Conservation (phyloP, 2,888 invertebrate species). For the Spodoptera picta region DNA sequence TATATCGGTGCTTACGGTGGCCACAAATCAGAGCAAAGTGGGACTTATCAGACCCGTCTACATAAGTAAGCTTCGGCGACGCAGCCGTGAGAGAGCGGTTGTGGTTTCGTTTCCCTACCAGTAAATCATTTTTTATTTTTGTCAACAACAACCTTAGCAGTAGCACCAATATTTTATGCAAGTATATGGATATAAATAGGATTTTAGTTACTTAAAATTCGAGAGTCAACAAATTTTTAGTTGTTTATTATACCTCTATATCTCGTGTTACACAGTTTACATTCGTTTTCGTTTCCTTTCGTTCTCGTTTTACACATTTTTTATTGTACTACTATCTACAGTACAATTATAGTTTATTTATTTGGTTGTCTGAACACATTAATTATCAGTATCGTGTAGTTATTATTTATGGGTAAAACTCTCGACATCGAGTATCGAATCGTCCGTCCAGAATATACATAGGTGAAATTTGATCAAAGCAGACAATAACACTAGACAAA, state of each 20-base stretch:
- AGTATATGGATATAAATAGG: constrained; percentile 25
- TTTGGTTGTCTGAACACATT: too few relatives aligned
- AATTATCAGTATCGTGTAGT: too few relatives aligned
- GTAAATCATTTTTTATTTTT: constrained; percentile 57
- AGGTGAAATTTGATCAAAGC: too few relatives aligned
- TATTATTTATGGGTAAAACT: too few relatives aligned
- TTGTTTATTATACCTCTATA: constrained; percentile 14
- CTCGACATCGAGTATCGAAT: too few relatives aligned
- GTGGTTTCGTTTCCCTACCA: constrained; percentile 39
- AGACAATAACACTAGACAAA: too few relatives aligned
- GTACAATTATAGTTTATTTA: too few relatives aligned
- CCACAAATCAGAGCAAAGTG: constrained; percentile 75
- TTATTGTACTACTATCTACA: too few relatives aligned
- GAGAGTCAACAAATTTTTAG: constrained; percentile 25
- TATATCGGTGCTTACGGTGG: constrained; percentile 72
- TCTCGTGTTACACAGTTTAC: constrained; percentile 4
- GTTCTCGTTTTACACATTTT: too few relatives aligned
- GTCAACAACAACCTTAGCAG: constrained; percentile 42
- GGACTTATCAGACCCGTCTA: constrained; percentile 66
- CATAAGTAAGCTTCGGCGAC: constrained; percentile 62
- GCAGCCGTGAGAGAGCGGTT: constrained; percentile 49
- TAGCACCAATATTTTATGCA: constrained; percentile 35
- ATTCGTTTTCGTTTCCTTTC: not conserved
- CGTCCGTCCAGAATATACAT: too few relatives aligned
- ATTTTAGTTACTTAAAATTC: constrained; percentile 36